Evolutionary conservation across 2,888 invertebrate genomes (phyloP).

Genomic region (Acrocera orbiculus): DNA sequence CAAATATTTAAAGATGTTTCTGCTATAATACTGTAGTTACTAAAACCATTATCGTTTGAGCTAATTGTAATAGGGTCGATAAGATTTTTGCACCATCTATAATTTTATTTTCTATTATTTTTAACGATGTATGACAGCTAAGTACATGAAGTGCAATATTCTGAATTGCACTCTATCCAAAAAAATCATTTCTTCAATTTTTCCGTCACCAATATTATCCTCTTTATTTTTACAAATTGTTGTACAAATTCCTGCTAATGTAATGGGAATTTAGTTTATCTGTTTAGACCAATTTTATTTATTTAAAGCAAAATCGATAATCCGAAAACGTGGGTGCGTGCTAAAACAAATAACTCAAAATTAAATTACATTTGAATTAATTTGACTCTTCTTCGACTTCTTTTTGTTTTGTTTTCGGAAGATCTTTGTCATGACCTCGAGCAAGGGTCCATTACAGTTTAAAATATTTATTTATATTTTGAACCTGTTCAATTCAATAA

Average conservation of each 20-base stretch:
- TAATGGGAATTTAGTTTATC: conserved; percentile 19
- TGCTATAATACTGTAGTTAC: conserved; percentile 24
- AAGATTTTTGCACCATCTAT: no score
- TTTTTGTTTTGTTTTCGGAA: no score
- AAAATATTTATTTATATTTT: no score
- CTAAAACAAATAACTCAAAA: no score
- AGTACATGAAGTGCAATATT: conserved; percentile 41
- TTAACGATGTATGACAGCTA: conserved; percentile 47
- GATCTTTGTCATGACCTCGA: no score
- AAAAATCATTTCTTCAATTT: conserved; percentile 41
- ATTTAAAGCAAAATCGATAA: no score
- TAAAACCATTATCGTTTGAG: conserved; percentile 15
- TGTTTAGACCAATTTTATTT: background rate
- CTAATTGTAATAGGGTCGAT: background rate
- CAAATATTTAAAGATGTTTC: conserved; percentile 25
- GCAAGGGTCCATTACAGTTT: no score
- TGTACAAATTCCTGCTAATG: conserved; percentile 25
- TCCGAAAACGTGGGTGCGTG: no score
- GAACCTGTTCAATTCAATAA: no score
- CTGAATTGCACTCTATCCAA: conserved; percentile 46
- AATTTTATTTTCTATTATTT: conserved; percentile 43
- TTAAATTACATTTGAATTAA: no score
- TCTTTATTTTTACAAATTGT: conserved; percentile 24
- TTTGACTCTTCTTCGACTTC: no score
- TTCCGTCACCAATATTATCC: conserved; percentile 24